phyloP scores from a whole-genome alignment of 2,888 invertebrate species.

The Busseola fusca region DNA sequence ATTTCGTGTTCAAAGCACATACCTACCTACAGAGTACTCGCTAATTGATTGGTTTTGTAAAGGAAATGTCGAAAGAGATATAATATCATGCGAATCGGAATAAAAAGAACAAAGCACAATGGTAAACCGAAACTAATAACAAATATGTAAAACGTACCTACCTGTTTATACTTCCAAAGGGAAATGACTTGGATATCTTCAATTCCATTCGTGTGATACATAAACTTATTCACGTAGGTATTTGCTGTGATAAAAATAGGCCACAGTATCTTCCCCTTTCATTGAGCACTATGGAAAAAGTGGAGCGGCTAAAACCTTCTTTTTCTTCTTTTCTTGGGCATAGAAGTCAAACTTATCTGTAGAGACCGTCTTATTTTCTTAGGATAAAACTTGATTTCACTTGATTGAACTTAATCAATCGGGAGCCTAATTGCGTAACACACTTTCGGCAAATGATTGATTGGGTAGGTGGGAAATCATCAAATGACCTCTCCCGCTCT shows the following conservation, averaged over 20 bases:
- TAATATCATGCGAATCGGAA: conserved; percentile 24
- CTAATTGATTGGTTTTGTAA: conserved; percentile 30
- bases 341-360: neutral
- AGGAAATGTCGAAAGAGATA: conserved; percentile 23
- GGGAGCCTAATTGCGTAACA: no score
- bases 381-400: neutral
- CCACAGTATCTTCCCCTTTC: neutral
- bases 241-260: conserved; percentile 2
- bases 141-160: conserved; percentile 15
- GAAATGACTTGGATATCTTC: conserved; percentile 22
- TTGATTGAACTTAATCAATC: neutral
- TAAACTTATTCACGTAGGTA: conserved; percentile 4
- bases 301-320: neutral
- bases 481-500: no score
- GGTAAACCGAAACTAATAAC: conserved; percentile 17
- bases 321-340: neutral
- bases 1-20: neutral
- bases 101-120: conserved; percentile 38
- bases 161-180: conserved; percentile 15
- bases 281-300: neutral
- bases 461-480: no score
- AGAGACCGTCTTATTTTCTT: neutral
- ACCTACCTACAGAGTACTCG: neutral
- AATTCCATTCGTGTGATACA: conserved; percentile 20
- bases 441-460: no score